Evolutionary conservation across 1,140 invertebrate genomes (phyloP), one percentile per base, ranked within the genome.

Genomic region (Archivesica marissinica): DNA sequence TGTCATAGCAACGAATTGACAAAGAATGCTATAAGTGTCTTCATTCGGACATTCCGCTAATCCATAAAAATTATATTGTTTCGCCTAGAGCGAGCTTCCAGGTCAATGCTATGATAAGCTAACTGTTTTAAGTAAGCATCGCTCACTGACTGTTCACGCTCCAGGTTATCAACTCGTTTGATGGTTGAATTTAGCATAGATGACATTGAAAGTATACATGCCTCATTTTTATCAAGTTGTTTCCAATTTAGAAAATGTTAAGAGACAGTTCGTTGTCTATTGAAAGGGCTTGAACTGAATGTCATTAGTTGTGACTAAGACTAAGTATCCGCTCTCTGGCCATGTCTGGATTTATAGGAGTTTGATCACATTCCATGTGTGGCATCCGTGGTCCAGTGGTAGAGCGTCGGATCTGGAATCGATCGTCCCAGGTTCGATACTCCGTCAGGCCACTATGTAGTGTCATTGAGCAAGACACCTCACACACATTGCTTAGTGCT

Each of bases 31-130:
- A 68, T 68, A 68, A 2, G 20, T 68, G 25, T 68, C 20, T 38
- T 68, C 64, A 28, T 68, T 68, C n/a, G 1, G 11, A n/a, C 2
- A 3, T 39, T 68, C 64, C 4, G 64, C 64, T 68, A 68, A 44
- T 39, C 64, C 33, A 38, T 68, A 68, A 25, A 68, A 25, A 68
- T 68, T 23, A 68, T 20, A 28, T 68, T 68, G 25, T 68, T 68
- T 17, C 64, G 64, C 35, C 64, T 38, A 17, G 64, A 68, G 20
- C 64, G 20, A 6, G 64, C 30, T 23, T 28, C 30, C 39, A 39
- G 64, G n/a, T 68, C 64, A 39, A 39, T 68, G 11, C 20, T 20
- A 44, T 68, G 64, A 38, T 68, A 68, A 25, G 64, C 64, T 68
- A 68, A 68, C 41, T 68, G 35, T 23, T 68, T 68, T 38, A 68